phyloP scores from a whole-genome alignment of 2,113 vertebrate species.

The Nestor notabilis region DNA sequence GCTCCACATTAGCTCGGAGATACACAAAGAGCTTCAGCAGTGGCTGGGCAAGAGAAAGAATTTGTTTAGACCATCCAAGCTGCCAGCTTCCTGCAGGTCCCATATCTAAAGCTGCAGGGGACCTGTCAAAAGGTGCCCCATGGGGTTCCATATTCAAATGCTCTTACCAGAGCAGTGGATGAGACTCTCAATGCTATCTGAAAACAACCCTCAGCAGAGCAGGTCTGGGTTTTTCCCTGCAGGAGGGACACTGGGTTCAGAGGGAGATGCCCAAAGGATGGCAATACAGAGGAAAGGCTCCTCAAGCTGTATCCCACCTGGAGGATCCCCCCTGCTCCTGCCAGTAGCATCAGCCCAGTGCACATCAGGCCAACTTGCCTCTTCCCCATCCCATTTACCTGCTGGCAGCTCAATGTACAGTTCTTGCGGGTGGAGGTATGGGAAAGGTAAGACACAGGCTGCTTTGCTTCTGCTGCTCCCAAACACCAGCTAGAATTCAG shows the following conservation, averaged over 20 bases:
- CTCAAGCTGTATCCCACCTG: accelerated
- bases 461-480: background rate
- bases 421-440: background rate
- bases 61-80: background rate
- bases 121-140: background rate
- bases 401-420: accelerated
- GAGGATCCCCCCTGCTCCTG: background rate
- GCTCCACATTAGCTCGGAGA: background rate
- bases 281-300: accelerated
- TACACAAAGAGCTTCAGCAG: background rate
- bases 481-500: background rate
- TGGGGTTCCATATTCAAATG: background rate
- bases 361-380: background rate
- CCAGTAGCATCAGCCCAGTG: background rate
- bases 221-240: background rate
- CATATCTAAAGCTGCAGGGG: background rate
- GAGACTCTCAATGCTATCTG: background rate
- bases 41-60: background rate
- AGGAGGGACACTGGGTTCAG: background rate
- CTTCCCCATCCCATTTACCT: background rate
- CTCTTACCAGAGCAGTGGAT: background rate
- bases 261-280: background rate
- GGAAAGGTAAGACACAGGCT: background rate
- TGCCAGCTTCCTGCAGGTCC: background rate
- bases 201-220: background rate